phyloP scores from a whole-genome alignment of 2,797 vertebrate species.

The Alcedo atthis region DNA sequence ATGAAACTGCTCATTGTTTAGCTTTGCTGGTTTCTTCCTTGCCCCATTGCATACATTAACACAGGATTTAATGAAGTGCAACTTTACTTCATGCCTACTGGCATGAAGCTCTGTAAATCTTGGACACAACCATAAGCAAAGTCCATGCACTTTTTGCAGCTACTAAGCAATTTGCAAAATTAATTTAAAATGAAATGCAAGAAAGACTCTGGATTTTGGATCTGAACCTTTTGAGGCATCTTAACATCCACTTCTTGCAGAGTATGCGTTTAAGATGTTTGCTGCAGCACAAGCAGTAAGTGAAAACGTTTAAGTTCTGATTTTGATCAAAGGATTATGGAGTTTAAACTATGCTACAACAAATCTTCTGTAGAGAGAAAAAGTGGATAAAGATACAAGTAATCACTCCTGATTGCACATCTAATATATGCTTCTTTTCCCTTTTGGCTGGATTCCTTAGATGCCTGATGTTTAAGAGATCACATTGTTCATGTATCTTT shows the following conservation, averaged over 20 bases:
- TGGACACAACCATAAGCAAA: background rate
- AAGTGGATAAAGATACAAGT: background rate
- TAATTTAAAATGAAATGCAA: background rate
- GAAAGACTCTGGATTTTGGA: background rate
- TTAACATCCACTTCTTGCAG: background rate
- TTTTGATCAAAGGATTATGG: background rate
- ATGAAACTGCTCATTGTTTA: background rate
- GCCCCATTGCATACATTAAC: background rate
- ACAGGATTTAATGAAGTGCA: background rate
- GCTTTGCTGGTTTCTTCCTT: background rate
- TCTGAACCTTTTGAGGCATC: background rate
- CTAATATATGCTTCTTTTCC: background rate
- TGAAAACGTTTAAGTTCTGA: background rate
- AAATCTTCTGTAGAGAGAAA: background rate
- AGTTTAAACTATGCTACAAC: background rate
- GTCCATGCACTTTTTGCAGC: background rate
- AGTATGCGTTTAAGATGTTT: background rate
- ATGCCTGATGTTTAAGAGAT: background rate
- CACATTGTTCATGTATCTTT: background rate
- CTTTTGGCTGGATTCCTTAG: background rate
- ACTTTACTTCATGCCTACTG: background rate
- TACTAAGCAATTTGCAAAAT: background rate
- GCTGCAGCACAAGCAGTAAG: background rate
- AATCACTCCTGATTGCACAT: background rate
- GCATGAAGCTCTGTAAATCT: background rate